These are phyloP conservation scores for Agrochola lychnidis DNA, from an alignment of 2,888 invertebrate species.

Conservation along the genomic window DNA sequence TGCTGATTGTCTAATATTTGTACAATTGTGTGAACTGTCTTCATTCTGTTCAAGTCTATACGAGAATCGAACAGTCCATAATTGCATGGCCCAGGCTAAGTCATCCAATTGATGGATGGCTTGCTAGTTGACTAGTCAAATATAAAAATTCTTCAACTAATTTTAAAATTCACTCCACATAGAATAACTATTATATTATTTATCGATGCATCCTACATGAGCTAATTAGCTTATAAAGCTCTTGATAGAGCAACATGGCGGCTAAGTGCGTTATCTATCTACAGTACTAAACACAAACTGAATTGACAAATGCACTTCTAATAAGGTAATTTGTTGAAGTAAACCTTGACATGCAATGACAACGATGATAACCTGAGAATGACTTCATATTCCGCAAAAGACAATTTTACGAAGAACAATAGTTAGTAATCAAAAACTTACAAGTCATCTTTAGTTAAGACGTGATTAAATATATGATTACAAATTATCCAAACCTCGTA, in stretches of 20 bases:
- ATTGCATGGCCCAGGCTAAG: not conserved
- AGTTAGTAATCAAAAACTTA: not conserved
- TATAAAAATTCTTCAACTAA: not conserved
- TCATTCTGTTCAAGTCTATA: not conserved
- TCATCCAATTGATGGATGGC: no score
- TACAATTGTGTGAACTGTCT: not conserved
- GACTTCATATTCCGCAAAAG: slow-evolving; percentile 10
- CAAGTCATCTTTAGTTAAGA: slow-evolving; percentile 22
- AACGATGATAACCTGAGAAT: slow-evolving; percentile 25
- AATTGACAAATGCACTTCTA: slow-evolving; percentile 41
- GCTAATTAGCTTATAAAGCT: slow-evolving; percentile 24
- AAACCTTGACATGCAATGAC: slow-evolving; percentile 35
- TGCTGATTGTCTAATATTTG: not conserved
- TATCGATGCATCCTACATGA: slow-evolving; percentile 2
- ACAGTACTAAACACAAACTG: not conserved
- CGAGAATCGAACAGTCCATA: not conserved
- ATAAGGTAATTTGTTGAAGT: slow-evolving; percentile 15
- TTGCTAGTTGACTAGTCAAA: not conserved
- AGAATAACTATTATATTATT: not conserved
- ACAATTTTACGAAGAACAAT: slow-evolving; percentile 4
- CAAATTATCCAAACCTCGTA: not conserved
- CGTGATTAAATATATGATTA: slow-evolving; percentile 5
- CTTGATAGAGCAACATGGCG: slow-evolving; percentile 30
- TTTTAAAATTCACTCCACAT: not conserved
- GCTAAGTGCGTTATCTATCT: slow-evolving; percentile 24